Evolutionary conservation across 2,797 vertebrate genomes (phyloP), one percentile per base, ranked within the genome.

Genomic region (Dermochelys coriacea): DNA sequence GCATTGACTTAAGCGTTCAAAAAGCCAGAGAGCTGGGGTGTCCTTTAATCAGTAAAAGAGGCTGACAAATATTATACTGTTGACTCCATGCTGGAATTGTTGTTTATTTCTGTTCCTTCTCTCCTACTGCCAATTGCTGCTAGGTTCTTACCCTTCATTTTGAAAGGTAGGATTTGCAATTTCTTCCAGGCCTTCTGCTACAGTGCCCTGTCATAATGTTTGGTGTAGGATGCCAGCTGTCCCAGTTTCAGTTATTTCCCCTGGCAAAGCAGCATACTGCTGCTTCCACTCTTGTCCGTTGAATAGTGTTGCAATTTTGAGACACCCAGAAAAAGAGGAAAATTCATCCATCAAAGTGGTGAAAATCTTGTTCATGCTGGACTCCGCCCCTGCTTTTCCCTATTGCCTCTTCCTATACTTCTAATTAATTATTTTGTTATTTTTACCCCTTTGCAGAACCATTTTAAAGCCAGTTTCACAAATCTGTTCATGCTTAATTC

Each of bases 1-100:
- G 6, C 64, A 93, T 94, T 88, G 47, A 89, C 83, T 94, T 91
- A 91, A 91, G 47, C 50, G 45, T 80, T n/a, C 37, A 64, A 7
- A 86, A 59, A 75, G 51, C 8, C 1, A 54, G 8, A 2, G 3
- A 3, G 71, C 95, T 74, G 21, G 57, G 37, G 4, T 87, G 2
- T 84, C 8, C 50, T 89, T 50, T 80, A 89, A 9, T 2, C 86
- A 86, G 64, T 41, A 0, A 88, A 87, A 75, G 34, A 81, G 3
- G 2, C 64, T 90, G 55, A 31, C 37, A 86, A 50, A 59, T 93
- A 50, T 16, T 81, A 4, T 82, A 16, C 29, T 83, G 86, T 29
- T 75, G 3, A 51, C 54, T 80, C 27, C 59, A 83, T 1, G 4
- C 64, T 37, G 10, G n/a, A 37, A 71, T 23, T 71, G 64, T 23